phyloP scores from a whole-genome alignment of 2,888 invertebrate genomes.

The Pristionchus entomophagus region DNA sequence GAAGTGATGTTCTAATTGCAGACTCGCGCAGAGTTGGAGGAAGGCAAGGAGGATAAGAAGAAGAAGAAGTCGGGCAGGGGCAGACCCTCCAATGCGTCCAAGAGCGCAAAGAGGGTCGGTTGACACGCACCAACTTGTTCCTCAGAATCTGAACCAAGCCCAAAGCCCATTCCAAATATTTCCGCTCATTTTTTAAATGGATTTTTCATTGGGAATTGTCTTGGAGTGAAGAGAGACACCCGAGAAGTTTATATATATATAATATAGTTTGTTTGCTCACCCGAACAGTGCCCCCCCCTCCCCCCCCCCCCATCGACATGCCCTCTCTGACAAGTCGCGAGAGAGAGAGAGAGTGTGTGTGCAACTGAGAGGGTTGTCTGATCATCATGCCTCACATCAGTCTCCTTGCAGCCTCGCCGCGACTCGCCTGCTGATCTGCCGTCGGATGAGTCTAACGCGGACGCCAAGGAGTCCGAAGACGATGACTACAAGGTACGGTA shows the following conservation, averaged over 20 bases:
- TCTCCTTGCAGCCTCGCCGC: not conserved
- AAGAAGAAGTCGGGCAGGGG: not conserved
- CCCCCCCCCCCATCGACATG: too few species aligned
- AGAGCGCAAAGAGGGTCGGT: not conserved
- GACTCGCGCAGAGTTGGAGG: not conserved
- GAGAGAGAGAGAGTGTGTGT: not conserved
- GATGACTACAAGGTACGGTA: not conserved
- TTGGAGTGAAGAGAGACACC: too few species aligned
- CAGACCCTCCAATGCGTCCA: not conserved
- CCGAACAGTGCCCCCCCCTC: too few species aligned
- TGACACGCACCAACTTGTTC: too few species aligned
- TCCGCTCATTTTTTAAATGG: too few species aligned
- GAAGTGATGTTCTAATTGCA: not conserved
- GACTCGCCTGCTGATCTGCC: not conserved
- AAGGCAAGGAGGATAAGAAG: not conserved
- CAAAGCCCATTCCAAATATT: too few species aligned
- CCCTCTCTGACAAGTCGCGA: too few species aligned
- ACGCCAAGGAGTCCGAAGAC: not conserved
- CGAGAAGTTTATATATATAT: too few species aligned
- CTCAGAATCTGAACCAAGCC: too few species aligned
- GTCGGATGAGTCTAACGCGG: not conserved
- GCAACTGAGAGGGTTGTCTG: not conserved
- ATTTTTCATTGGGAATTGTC: too few species aligned
- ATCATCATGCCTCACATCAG: too few species aligned
- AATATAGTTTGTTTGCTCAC: too few species aligned